These are phyloP conservation scores for Corythornis cristatus DNA, from an alignment of 2,113 vertebrate species.

Conservation along the genomic window DNA sequence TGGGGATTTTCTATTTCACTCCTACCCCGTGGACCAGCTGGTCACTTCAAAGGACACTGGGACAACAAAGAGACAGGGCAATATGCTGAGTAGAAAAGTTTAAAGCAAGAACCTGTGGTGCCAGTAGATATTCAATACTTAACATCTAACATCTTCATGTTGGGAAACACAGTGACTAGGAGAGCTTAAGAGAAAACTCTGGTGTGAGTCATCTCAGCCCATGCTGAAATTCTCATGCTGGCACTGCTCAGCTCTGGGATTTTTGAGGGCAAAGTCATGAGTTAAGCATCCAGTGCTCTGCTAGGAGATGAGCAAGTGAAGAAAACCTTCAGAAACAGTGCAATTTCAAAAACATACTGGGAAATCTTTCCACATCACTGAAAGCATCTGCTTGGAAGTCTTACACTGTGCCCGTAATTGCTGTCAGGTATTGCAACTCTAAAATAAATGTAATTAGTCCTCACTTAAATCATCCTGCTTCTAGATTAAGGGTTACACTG, in stretches of 20 bases:
- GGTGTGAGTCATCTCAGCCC: background rate
- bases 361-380: background rate
- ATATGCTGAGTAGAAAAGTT: background rate
- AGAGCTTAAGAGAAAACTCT: background rate
- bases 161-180: background rate
- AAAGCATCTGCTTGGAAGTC: background rate
- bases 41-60: background rate
- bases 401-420: background rate
- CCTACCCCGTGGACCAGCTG: background rate
- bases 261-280: background rate
- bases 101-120: background rate
- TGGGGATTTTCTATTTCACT: background rate
- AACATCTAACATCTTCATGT: background rate
- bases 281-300: background rate
- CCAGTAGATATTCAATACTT: background rate
- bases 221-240: background rate
- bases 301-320: background rate
- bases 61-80: background rate
- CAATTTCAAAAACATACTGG: background rate
- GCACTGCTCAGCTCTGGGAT: rapidly evolving
- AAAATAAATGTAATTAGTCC: background rate
- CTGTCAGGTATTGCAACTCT: background rate
- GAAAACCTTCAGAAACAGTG: background rate
- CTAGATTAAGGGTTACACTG: background rate
- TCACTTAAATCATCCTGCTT: background rate